phyloP scores from a whole-genome alignment of 2,888 invertebrate genomes.

The Meliscaeva auricollis region DNA sequence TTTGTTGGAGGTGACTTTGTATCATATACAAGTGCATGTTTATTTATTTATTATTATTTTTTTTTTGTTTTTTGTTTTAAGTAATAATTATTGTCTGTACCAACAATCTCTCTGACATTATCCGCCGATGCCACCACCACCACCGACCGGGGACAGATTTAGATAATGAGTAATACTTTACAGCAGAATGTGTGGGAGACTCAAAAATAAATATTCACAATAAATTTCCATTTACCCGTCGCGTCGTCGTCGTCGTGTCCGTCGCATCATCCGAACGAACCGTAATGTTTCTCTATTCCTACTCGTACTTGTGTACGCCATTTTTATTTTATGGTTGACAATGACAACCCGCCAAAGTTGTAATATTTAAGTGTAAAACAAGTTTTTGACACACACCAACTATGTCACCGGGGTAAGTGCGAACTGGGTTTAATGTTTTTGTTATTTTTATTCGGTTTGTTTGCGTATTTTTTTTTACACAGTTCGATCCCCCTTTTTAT shows the following conservation, averaged over 20 bases:
- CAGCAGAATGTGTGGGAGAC: constrained; percentile 67
- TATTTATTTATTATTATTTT: not conserved
- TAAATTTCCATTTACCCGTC: constrained; percentile 31
- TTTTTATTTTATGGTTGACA: constrained; percentile 32
- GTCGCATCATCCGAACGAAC: not conserved
- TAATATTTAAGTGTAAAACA: constrained; percentile 57
- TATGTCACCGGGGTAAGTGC: constrained; percentile 71
- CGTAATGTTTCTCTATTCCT: not conserved
- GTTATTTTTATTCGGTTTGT: constrained; percentile 10
- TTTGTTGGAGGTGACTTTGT: constrained; percentile 36
- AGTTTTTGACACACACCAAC: constrained; percentile 61
- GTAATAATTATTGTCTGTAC: constrained; percentile 27
- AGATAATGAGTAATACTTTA: constrained; percentile 72
- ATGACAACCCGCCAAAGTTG: constrained; percentile 47
- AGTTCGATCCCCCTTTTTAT: not conserved
- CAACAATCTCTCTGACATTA: constrained; percentile 28
- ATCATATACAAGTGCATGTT: not conserved
- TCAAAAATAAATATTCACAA: constrained; percentile 53
- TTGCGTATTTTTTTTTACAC: not conserved
- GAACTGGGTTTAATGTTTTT: constrained; percentile 30
- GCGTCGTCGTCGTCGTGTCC: not conserved
- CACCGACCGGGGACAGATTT: constrained; percentile 45
- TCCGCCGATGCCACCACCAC: not conserved
- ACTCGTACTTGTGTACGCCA: not conserved
- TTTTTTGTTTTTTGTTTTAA: too few relatives aligned